Base-by-base conservation (phyloP, 64 coral and sea anemone genomes). In the Pachyseris speciosa region DNA sequence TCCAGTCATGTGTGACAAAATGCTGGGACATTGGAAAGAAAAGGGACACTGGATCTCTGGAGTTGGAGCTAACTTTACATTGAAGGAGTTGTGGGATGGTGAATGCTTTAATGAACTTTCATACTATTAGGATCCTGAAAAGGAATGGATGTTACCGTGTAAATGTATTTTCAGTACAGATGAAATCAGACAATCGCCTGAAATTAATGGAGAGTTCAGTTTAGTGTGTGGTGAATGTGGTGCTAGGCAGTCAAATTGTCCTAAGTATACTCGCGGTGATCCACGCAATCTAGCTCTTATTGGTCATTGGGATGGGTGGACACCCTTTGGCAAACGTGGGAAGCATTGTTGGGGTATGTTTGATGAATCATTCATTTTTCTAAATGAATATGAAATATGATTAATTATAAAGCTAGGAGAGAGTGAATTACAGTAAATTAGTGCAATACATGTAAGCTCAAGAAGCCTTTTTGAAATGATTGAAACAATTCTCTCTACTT, bases 281-380 rank as follows among this genome's bases (percentile, higher is more conserved):
- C 84, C 84, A 55, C 0, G 84, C 6, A 87, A 87, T 8, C 72
- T 72, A 57, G 84, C 41, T 12, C 65, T 87, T 26, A 87, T 87
- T 32, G 84, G 67, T 12, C 67, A 87, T 24, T 87, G 84, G 84
- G 84, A 87, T 72, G 84, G 84, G 84, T 13, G 72, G 84, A 67
- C 65, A 87, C 45, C 84, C 84, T 87, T 87, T 52, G 84, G 84
- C 30, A 72, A 12, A 19, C 84, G 66, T 37, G 84, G 84, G 5
- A 22, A 11, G 9, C 13, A 70, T 16, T 72, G 84, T 42, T 87
- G 84, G 72, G 84, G 64, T 87, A 73, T 22, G 84, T 86, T n/a
- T n/a, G n/a, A n/a, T n/a, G n/a, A n/a, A n/a, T n/a, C n/a, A n/a
- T n/a, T n/a, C n/a, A n/a, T n/a, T n/a, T n/a, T n/a, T n/a, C n/a